Conservation (phyloP, 92 coral and sea anemone species). For the Siderastrea radians region DNA sequence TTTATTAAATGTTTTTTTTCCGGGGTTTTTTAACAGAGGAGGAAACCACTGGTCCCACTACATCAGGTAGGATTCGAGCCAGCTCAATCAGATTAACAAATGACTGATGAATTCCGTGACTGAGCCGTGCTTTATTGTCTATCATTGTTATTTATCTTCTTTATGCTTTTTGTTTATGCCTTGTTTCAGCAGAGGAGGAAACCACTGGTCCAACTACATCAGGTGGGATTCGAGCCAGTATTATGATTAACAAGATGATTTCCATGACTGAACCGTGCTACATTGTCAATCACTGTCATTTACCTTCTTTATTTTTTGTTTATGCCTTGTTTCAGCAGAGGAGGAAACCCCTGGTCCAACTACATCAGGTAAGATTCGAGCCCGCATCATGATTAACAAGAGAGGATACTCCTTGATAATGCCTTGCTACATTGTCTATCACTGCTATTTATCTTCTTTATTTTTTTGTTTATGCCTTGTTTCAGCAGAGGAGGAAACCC, state of each 20-base stretch:
- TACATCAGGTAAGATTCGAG: background rate
- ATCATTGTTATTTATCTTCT: no score
- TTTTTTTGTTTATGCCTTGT: background rate
- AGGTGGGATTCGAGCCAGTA: background rate
- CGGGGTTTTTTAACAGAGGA: background rate
- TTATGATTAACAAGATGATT: background rate
- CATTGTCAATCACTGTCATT: no score
- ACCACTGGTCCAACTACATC: background rate
- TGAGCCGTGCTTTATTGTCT: no score
- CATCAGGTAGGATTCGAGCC: background rate
- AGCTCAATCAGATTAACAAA: no score
- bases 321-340: background rate
- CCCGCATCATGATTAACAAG: no score
- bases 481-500: background rate
- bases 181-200: background rate
- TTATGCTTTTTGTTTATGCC: no score
- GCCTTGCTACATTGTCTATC: background rate
- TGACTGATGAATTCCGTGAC: background rate
- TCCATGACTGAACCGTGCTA: background rate
- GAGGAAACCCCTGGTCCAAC: background rate
- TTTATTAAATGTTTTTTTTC: background rate
- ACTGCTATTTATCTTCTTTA: background rate
- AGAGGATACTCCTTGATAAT: background rate
- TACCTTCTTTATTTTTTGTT: no score
- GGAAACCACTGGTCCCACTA: background rate